Base-by-base conservation (phyloP, 2,113 vertebrate genomes). In the Gadus chalcogrammus region DNA sequence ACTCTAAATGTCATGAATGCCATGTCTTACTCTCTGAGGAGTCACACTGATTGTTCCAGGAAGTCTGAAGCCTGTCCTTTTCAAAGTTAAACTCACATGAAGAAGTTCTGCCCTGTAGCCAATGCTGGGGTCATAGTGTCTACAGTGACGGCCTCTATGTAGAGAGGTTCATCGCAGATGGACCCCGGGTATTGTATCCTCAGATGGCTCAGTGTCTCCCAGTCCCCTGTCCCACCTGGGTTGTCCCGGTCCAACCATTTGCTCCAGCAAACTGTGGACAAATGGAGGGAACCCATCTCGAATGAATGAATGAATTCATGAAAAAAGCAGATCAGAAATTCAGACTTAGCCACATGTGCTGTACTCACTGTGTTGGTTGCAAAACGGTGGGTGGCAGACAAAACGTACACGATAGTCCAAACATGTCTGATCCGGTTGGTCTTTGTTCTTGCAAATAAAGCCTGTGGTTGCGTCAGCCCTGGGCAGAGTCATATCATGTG, bases 361-460 rank as follows among this genome's bases (percentile, higher is more conserved):
- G 53, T 4, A 56, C 13, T 56, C 13, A 15, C 13, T 56, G 17
- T 56, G 13, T 15, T 56, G 5, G 53, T 56, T 60, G 42, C 82
- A 84, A 70, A 61, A 82, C 1, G 72, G 48, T 52, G 73, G 64
- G 4, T 63, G 22, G 76, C 84, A 88, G 71, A 69, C 69, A 71
- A 87, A 85, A 18, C 83, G 73, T 60, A 88, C 78, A 55, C 69
- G 68, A 27, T 88, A 88, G 55, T 89, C 81, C 0, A 31, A 20
- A 22, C 86, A 88, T 9, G 1, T 13, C 1, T 27, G 60, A 0
- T 22, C 3, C 0, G 13, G 1, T 15, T 84, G 82, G 71, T 84
- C 64, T 0, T 0, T 0, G 3, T 81, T 87, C 56, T 18, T 79
- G 64, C 85, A 88, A 65, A 78, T 0, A 20, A 88, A 83, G 63